These are phyloP conservation scores for Dysmachus trigonus DNA, from an alignment of 2,888 invertebrate species.

Conservation along the genomic window DNA sequence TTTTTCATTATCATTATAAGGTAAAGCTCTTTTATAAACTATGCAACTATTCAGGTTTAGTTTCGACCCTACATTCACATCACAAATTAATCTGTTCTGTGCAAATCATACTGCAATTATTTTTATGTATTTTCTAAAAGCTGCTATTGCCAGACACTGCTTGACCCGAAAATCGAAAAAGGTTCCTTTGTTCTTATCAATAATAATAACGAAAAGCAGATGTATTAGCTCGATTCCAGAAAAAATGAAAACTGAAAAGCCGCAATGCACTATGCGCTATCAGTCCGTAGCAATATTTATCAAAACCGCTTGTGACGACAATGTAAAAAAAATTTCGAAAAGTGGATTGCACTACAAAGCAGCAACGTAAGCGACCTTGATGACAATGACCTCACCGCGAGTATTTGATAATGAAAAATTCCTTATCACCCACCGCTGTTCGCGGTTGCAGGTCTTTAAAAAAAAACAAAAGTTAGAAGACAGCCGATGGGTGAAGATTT, in stretches of 20 bases:
- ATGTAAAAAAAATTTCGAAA: not conserved
- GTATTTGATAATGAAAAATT: not conserved
- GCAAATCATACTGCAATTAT: no score
- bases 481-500: not conserved
- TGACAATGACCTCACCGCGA: slow-evolving; percentile 36
- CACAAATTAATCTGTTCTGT: not conserved
- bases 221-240: not conserved
- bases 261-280: not conserved
- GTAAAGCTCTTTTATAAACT: not conserved
- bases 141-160: not conserved
- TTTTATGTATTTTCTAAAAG: not conserved
- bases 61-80: not conserved
- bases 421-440: not conserved
- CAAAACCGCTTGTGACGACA: not conserved
- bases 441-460: not conserved
- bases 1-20: not conserved
- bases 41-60: not conserved
- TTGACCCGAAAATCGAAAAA: not conserved
- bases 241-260: not conserved
- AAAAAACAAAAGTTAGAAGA: not conserved
- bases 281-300: not conserved
- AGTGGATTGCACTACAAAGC: not conserved
- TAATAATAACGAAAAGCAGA: not conserved
- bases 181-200: not conserved
- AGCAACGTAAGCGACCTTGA: slow-evolving; percentile 13